A percentile compares a stretch with the other conserved stretches of the same genome.
Conservation (phyloP, 2,797 vertebrate genomes). For the Oophaga sylvatica region DNA sequence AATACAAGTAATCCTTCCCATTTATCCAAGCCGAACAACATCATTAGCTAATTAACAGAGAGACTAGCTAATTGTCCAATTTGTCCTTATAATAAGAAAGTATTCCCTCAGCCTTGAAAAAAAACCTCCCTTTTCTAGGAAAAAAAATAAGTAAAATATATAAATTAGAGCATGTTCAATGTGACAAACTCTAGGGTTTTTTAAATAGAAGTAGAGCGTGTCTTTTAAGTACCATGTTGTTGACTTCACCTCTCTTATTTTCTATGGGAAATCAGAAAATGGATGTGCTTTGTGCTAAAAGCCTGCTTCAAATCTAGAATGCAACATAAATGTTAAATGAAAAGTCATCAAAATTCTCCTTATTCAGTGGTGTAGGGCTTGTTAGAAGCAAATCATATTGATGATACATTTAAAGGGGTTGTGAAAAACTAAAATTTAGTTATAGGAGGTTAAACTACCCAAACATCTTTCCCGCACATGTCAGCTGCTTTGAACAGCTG, state of each 20-base stretch:
- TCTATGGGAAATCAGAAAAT: slow-evolving; percentile 16
- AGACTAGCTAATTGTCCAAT: slow-evolving; percentile 45
- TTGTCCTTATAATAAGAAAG: slow-evolving; percentile 32
- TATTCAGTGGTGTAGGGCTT: background rate
- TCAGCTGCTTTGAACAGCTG: no score
- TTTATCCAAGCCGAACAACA: slow-evolving; percentile 34
- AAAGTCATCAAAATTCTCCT: background rate
- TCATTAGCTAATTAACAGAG: slow-evolving; percentile 51
- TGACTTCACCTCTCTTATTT: slow-evolving; percentile 6
- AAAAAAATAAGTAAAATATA: slow-evolving; percentile 5
- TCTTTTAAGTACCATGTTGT: slow-evolving; percentile 9
- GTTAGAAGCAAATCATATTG: background rate
- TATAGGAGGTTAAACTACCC: no score
- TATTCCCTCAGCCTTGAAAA: slow-evolving; percentile 9
- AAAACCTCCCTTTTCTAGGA: background rate
- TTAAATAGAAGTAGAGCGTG: slow-evolving; percentile 28
- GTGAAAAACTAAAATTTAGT: no score
- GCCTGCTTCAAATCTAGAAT: background rate
- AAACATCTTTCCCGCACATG: no score
- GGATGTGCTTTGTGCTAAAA: background rate
- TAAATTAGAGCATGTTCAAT: slow-evolving; percentile 6
- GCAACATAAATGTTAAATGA: background rate
- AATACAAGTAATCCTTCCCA: slow-evolving; percentile 17
- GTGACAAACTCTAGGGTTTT: slow-evolving; percentile 1
- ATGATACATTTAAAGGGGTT: background rate